A percentile compares a stretch with the other conserved stretches of the same genome.
These are phyloP conservation scores for Brachyalestes nurse DNA, from an alignment of 2,797 vertebrate genomes.

Conservation along the genomic window DNA sequence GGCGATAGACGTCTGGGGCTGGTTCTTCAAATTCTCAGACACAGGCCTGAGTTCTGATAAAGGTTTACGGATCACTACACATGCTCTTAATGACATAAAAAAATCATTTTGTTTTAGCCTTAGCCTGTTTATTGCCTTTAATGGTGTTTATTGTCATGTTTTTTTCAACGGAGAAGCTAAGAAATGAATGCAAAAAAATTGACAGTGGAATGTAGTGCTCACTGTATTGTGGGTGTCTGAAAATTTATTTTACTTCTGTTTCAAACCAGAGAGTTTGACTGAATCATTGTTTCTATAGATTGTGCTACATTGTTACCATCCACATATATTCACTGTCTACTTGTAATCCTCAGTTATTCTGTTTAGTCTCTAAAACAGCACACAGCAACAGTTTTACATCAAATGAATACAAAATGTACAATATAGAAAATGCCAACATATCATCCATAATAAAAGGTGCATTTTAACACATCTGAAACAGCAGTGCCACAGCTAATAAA, in stretches of 20 bases:
- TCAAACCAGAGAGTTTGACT: background rate
- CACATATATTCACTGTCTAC: background rate
- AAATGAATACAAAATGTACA: conserved; percentile 10
- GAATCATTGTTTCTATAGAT: too few species aligned
- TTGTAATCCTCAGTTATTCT: background rate
- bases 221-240: background rate
- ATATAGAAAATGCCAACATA: background rate
- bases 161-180: background rate
- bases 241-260: background rate
- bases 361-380: background rate
- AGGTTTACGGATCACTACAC: too few species aligned
- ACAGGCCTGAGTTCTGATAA: too few species aligned
- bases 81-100: too few species aligned
- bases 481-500: background rate
- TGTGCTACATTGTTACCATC: background rate
- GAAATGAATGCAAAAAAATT: too few species aligned
- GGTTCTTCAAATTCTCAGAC: too few species aligned
- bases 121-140: background rate
- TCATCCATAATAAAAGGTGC: background rate
- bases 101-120: too few species aligned
- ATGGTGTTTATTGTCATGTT: background rate
- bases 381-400: background rate
- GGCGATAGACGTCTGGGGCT: too few species aligned
- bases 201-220: background rate
- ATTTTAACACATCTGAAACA: background rate